phyloP scores from a whole-genome alignment of 2,113 vertebrate species.

The Neodontobutis hainanensis region DNA sequence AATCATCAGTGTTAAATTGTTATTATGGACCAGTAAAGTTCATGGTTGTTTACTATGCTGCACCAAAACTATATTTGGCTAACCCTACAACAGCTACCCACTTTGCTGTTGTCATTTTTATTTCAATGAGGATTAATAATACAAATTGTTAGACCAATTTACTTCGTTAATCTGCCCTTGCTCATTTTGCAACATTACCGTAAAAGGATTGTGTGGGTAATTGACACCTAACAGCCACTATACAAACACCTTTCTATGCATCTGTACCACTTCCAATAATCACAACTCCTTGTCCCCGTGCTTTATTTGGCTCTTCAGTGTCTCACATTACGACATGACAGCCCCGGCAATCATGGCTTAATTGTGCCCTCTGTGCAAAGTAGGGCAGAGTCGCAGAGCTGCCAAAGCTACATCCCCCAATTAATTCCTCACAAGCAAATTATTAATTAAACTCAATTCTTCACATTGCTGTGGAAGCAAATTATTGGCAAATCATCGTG shows the following conservation, averaged over 20 bases:
- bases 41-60: no score
- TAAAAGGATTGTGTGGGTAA: background rate
- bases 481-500: constrained; percentile 71
- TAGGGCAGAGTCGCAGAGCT: constrained; percentile 47
- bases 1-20: no score
- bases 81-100: no score
- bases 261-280: constrained; percentile 32
- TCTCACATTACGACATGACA: constrained; percentile 53
- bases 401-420: constrained; percentile 61
- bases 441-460: constrained; percentile 74
- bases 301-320: constrained; percentile 27
- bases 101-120: no score
- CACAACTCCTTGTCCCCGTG: background rate
- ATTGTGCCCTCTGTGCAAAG: constrained; percentile 52
- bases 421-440: constrained; percentile 67
- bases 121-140: no score
- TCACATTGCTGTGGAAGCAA: constrained; percentile 66
- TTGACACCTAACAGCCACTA: constrained; percentile 22
- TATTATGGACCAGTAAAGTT: no score
- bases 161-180: no score
- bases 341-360: constrained; percentile 45
- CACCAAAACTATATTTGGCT: no score
- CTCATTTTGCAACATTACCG: no score
- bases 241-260: constrained; percentile 44
- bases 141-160: no score